These are phyloP conservation scores for Steatocranus sp. DNA, from an alignment of 2,797 vertebrate genomes.

Conservation along the genomic window DNA sequence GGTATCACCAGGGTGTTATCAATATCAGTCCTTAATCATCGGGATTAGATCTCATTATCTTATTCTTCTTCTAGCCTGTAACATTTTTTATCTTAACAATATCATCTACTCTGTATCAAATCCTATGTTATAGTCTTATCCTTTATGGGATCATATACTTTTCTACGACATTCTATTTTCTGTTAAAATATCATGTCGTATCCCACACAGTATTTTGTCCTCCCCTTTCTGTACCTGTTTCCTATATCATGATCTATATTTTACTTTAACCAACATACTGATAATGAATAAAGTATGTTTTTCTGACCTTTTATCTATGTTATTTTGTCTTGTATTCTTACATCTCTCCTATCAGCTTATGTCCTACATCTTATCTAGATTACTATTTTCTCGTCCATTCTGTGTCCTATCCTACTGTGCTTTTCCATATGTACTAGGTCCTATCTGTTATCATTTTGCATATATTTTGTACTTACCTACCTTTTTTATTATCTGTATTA, in stretches of 20 bases:
- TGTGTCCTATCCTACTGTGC: not conserved
- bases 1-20: not conserved
- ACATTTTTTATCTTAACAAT: not conserved
- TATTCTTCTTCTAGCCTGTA: no score
- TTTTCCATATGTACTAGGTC: not conserved
- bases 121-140: not conserved
- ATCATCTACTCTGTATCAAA: not conserved
- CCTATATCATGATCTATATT: not conserved
- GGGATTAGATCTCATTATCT: not conserved
- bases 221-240: not conserved
- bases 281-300: not conserved
- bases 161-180: not conserved
- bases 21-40: not conserved
- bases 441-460: not conserved
- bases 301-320: accelerated
- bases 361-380: not conserved
- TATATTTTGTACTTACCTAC: not conserved
- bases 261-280: not conserved
- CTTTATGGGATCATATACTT: not conserved
- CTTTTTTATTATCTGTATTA: accelerated
- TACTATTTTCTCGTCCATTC: not conserved
- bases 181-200: not conserved
- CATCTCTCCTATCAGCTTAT: not conserved
- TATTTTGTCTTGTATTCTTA: not conserved
- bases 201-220: not conserved